Conservation (phyloP, 2,113 vertebrate species). For the Pipa parva region DNA sequence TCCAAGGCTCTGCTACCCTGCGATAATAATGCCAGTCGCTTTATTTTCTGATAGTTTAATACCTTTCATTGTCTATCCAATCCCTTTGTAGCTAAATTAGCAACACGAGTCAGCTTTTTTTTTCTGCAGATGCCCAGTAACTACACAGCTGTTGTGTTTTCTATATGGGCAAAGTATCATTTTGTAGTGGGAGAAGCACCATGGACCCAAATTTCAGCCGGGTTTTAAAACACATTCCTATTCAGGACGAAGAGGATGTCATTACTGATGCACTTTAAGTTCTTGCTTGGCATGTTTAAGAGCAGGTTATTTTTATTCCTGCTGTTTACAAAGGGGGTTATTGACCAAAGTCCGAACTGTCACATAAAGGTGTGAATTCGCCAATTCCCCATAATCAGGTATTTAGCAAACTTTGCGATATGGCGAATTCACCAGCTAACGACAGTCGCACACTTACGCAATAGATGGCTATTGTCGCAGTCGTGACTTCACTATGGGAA, state of each 20-base stretch:
- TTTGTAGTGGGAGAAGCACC: neutral
- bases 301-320: too few species aligned
- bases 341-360: too few species aligned
- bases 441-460: too few species aligned
- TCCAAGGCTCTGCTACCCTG: conserved; percentile 7
- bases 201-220: neutral
- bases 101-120: conserved; percentile 17
- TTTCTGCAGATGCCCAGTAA: neutral
- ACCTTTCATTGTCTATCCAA: conserved; percentile 11
- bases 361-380: too few species aligned
- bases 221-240: neutral
- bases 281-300: too few species aligned
- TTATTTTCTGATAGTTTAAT: conserved; percentile 3
- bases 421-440: too few species aligned
- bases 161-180: conserved; percentile 6
- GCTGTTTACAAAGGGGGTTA: too few species aligned
- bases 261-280: too few species aligned
- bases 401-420: too few species aligned
- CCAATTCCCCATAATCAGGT: too few species aligned
- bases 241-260: neutral
- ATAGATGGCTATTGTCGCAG: too few species aligned
- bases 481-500: too few species aligned
- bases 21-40: conserved; percentile 11
- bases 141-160: conserved; percentile 19
- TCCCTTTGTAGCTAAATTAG: conserved; percentile 13